Conservation (phyloP, 2,888 invertebrate species). For the Cheilosia urbana region DNA sequence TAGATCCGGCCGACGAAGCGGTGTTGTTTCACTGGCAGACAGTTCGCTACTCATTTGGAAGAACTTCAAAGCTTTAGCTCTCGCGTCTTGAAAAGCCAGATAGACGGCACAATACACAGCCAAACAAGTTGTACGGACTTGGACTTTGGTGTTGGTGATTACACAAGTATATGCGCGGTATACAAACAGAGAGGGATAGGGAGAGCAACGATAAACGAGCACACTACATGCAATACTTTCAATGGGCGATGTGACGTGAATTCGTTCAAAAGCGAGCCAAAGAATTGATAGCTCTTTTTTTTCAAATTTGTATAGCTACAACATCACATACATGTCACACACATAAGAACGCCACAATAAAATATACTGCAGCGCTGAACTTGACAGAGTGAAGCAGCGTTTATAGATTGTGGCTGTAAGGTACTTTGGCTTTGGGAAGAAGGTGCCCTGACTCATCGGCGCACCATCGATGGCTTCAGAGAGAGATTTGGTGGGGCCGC, state of each 20-base stretch:
- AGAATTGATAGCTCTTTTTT: conserved; percentile 21
- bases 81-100: conserved; percentile 40
- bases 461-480: conserved; percentile 9
- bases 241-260: conserved; percentile 48
- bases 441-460: conserved; percentile 52
- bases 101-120: conserved; percentile 15
- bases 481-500: not conserved
- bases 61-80: conserved; percentile 77
- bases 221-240: conserved; percentile 50
- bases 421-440: conserved; percentile 3
- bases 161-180: not conserved
- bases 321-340: conserved; percentile 58
- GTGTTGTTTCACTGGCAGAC: conserved; percentile 83
- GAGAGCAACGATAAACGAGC: conserved; percentile 19
- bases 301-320: conserved; percentile 50
- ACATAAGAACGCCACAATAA: conserved; percentile 40
- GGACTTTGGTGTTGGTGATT: conserved; percentile 7
- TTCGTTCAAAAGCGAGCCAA: conserved; percentile 32
- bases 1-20: conserved; percentile 81
- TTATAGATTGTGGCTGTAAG: conserved; percentile 18
- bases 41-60: conserved; percentile 83
- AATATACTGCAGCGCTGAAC: conserved; percentile 59
- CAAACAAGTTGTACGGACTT: conserved; percentile 29
- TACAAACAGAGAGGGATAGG: conserved; percentile 24
- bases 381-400: conserved; percentile 47